These are phyloP conservation scores for Magallana ariakensis DNA, from an alignment of 1,140 invertebrate genomes.

Conservation along the genomic window DNA sequence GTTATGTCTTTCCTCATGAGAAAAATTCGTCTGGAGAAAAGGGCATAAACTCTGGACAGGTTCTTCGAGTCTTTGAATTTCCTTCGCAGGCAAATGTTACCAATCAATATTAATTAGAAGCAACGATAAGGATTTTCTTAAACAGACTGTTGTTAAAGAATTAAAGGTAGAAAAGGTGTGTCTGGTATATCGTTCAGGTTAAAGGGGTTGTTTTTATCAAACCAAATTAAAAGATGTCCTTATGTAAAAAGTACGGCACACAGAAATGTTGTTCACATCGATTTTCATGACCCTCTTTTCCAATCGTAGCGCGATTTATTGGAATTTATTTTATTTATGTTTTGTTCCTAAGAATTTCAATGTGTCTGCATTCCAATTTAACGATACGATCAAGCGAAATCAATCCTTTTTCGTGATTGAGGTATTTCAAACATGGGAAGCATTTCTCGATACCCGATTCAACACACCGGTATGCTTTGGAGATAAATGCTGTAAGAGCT, in stretches of 20 bases:
- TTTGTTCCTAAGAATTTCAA: not conserved
- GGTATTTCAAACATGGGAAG: slow-evolving; percentile 16
- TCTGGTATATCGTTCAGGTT: no score
- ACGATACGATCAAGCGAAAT: slow-evolving; percentile 6
- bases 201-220: no score
- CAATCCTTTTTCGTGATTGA: not conserved
- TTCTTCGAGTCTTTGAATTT: not conserved
- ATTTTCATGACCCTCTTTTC: no score
- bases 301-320: not conserved
- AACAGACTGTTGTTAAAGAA: no score
- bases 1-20: not conserved
- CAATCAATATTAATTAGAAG: slow-evolving; percentile 5
- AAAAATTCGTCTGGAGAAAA: not conserved
- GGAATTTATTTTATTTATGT: slow-evolving; percentile 30
- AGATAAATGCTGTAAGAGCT: not conserved
- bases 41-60: not conserved
- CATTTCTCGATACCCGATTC: slow-evolving; percentile 2
- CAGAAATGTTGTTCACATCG: no score
- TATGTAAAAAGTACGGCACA: no score
- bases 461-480: not conserved
- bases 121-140: not conserved
- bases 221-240: no score
- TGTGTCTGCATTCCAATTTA: not conserved
- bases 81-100: not conserved
- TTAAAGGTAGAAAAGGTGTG: no score